Evolutionary conservation across 2,113 vertebrate genomes (phyloP), one percentile per base, ranked within the genome.

Genomic region (Pogonocichla stellata): DNA sequence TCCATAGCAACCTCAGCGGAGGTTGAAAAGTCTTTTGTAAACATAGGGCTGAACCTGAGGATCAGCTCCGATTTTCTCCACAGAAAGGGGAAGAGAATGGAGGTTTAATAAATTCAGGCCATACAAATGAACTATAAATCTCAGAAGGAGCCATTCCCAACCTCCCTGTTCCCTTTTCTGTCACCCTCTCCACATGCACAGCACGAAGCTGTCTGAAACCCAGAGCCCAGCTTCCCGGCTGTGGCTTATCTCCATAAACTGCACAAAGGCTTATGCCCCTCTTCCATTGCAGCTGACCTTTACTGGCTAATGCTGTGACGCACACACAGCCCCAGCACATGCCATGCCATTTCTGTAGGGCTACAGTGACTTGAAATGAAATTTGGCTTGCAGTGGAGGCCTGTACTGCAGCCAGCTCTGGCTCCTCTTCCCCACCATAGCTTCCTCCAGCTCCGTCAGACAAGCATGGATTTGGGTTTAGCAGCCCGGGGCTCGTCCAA

Each of bases 11-110:
- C 93, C 92, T 66, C 90, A 23, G 79, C 8, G 29, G 94, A 91
- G 78, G 87, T 88, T 93, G 93, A 90, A 92, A 85, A 90, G 92
- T 73, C 95, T 92, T 95, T 91, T 96, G 94, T 96, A 94, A 95
- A 96, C 92, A 94, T 1, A 57, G 54, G 36, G 50, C 70, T 89
- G 86, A 95, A 97, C 91, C 94, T 71, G 51, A 66, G 61, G 86
- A 83, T 81, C 80, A 31, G 83, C 89, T 95, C 86, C 0, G 7
- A 43, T 89, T 95, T 90, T 79, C 91, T 91, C 24, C 81, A 57
- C 5, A 5, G 80, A 80, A 85, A 16, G 34, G 61, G 29, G 53
- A 79, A 88, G 36, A 89, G 45, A 84, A 57, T 22, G 43, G 38
- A 47, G 42, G 29, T 58, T 90, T 92, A 66, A 82, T 94, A 80